Conservation (phyloP, 1,140 invertebrate genomes). For the Cydia splendana region DNA sequence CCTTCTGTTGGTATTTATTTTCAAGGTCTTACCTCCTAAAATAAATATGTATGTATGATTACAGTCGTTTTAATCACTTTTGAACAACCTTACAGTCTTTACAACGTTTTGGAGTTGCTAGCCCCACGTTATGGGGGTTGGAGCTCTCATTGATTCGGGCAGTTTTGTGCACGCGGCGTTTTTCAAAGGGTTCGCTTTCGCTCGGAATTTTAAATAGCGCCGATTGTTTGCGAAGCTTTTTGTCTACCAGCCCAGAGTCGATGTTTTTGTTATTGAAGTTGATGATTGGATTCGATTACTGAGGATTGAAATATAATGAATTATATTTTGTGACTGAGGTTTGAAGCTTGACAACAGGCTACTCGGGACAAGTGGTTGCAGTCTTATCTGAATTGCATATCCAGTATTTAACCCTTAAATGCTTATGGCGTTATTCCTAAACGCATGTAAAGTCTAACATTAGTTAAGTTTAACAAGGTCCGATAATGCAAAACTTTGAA, state of each 20-base stretch:
- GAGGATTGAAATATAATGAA: constrained; percentile 2
- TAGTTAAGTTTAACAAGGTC: no score
- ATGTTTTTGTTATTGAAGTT: constrained; percentile 18
- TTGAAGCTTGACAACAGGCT: background rate
- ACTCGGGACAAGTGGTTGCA: background rate
- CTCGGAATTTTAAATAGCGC: constrained; percentile 28
- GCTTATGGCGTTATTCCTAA: no score
- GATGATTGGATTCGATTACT: background rate
- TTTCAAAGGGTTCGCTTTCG: constrained; percentile 2
- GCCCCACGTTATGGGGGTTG: constrained; percentile 11
- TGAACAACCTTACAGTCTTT: background rate
- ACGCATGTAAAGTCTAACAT: no score
- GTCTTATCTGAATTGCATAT: background rate
- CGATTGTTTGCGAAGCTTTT: constrained; percentile 2
- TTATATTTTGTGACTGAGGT: background rate
- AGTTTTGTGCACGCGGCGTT: constrained; percentile 19
- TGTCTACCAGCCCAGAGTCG: background rate
- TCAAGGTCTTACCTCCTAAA: no score
- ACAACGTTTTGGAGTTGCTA: constrained; percentile 3
- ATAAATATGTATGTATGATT: no score
- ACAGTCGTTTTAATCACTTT: background rate
- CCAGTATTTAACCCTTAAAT: no score
- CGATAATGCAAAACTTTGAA: no score
- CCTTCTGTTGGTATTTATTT: no score
- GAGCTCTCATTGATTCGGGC: constrained; percentile 12